phyloP scores from a whole-genome alignment of 1,140 invertebrate genomes.

The Acromyrmex charruanus region DNA sequence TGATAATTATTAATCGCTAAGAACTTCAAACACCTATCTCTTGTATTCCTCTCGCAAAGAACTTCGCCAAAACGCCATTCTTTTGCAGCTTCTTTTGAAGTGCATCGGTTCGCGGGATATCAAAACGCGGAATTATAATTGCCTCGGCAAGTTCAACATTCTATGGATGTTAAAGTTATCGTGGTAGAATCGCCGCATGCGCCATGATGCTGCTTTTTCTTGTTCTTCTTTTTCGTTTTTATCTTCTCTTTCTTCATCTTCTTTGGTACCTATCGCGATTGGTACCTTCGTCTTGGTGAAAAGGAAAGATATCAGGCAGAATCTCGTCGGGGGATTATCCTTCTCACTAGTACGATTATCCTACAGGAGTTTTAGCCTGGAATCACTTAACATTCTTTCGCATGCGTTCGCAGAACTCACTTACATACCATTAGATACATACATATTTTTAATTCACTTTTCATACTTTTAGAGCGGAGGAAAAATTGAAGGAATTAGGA shows the following conservation, averaged over 20 bases:
- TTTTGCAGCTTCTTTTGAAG: conserved; percentile 46
- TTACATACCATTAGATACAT: not conserved
- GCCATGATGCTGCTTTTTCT: conserved; percentile 70
- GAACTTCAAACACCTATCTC: conserved; percentile 67
- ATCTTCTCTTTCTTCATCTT: conserved; percentile 7
- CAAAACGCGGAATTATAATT: conserved; percentile 75
- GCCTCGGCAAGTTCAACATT: conserved; percentile 74
- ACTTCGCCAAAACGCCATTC: conserved; percentile 32
- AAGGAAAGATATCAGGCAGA: conserved; percentile 59
- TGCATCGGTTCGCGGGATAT: conserved; percentile 66
- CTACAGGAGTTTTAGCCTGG: conserved; percentile 6
- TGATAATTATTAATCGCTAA: conserved; percentile 65
- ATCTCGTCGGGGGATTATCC: conserved; percentile 67
- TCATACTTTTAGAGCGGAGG: not conserved
- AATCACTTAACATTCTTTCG: not conserved
- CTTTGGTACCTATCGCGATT: conserved; percentile 1
- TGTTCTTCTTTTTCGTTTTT: conserved; percentile 56
- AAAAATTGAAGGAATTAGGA: not conserved
- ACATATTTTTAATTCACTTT: not conserved
- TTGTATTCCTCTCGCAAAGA: conserved; percentile 58
- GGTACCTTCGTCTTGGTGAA: conserved; percentile 50
- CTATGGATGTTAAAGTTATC: conserved; percentile 77
- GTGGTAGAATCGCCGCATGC: conserved; percentile 71
- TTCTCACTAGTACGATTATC: conserved; percentile 35
- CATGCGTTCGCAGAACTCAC: conserved; percentile 9